phyloP scores from a whole-genome alignment of 1,140 invertebrate species.

The Drosophila ohnishii region DNA sequence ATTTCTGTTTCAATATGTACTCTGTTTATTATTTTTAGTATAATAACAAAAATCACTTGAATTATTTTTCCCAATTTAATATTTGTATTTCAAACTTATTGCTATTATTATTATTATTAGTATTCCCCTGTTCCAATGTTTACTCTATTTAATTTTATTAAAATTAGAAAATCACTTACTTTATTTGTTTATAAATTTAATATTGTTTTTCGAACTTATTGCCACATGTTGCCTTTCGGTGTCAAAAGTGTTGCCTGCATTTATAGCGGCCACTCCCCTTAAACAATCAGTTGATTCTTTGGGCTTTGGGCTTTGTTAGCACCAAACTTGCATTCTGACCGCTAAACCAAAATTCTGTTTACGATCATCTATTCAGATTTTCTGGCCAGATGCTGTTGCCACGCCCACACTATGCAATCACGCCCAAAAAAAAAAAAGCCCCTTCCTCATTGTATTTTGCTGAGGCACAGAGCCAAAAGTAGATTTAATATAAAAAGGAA shows the following conservation, averaged over 20 bases:
- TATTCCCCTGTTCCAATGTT: no score
- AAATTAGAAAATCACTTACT: no score
- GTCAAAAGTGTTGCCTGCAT: conserved; percentile 31
- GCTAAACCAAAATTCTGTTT: conserved; percentile 46
- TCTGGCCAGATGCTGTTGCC: conserved; percentile 33
- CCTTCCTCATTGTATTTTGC: conserved; percentile 27
- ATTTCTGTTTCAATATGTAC: background rate
- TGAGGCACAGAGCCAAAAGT: background rate
- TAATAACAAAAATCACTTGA: no score
- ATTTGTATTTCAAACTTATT: background rate
- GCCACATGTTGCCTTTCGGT: conserved; percentile 33
- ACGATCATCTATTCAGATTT: conserved; percentile 56
- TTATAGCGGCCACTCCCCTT: conserved; percentile 27
- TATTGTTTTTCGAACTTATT: background rate
- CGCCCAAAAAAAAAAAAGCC: conserved; percentile 19
- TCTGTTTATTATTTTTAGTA: background rate
- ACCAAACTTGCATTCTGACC: conserved; percentile 16
- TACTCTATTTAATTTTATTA: no score
- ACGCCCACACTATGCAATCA: conserved; percentile 42
- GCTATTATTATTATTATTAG: no score
- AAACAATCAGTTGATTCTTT: conserved; percentile 1
- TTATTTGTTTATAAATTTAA: background rate
- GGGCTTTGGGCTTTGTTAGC: conserved; percentile 18
- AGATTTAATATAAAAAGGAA: no score
- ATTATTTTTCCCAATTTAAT: background rate